phyloP scores from a whole-genome alignment of 2,797 vertebrate species.

The Gallinago solitaria region DNA sequence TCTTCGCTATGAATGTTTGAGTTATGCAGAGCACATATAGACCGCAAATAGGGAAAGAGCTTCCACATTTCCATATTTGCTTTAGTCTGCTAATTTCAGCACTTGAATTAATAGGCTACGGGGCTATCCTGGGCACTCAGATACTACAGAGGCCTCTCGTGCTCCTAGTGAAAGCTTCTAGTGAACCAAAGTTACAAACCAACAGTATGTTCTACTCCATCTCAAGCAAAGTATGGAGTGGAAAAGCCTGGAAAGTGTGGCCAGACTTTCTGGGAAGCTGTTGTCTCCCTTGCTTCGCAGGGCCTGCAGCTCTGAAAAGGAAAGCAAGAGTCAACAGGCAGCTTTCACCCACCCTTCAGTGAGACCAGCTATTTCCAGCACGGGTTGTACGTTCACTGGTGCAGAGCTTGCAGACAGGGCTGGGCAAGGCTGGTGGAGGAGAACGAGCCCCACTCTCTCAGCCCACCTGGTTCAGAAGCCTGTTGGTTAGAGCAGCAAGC shows the following conservation, averaged over 20 bases:
- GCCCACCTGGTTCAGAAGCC: neutral
- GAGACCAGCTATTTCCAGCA: neutral
- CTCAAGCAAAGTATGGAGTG: neutral
- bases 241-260: neutral
- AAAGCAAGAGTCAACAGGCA: neutral
- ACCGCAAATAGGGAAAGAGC: neutral
- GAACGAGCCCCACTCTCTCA: neutral
- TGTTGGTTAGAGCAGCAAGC: neutral
- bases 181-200: neutral
- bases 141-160: neutral
- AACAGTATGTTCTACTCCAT: neutral
- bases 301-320: neutral
- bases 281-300: neutral
- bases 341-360: neutral
- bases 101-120: neutral
- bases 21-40: neutral
- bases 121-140: neutral
- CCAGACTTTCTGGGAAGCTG: neutral
- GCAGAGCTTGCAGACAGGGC: neutral
- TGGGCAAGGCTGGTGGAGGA: neutral
- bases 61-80: neutral
- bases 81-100: neutral
- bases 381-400: neutral
- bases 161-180: neutral
- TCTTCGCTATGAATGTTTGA: neutral